Conservation (phyloP, 1,140 invertebrate genomes). For the Macrosteles quadrilineatus region DNA sequence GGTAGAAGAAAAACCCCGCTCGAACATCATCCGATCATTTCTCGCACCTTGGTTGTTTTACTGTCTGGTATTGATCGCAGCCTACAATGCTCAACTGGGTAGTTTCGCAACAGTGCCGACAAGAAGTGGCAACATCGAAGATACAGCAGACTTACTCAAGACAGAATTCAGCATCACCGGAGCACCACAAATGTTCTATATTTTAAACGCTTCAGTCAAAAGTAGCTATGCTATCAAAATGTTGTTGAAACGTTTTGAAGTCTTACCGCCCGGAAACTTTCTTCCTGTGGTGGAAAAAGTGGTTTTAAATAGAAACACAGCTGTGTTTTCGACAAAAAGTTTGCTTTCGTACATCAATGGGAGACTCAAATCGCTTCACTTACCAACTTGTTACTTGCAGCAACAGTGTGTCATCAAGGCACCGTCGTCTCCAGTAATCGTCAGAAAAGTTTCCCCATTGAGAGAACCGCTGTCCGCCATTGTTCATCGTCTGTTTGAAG, state of each 20-base stretch:
- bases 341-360: constrained; percentile 36
- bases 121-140: constrained; percentile 38
- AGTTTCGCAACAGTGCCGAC: constrained; percentile 44
- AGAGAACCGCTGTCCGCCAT: constrained; percentile 35
- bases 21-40: constrained; percentile 34
- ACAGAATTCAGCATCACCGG: constrained; percentile 40
- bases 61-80: constrained; percentile 40
- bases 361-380: constrained; percentile 28
- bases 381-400: constrained; percentile 34
- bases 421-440: constrained; percentile 39
- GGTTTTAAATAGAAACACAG: constrained; percentile 34
- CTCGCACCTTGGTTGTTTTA: constrained; percentile 41
- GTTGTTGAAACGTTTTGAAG: constrained; percentile 39
- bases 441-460: constrained; percentile 39
- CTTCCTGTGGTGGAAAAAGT: constrained; percentile 35
- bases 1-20: constrained; percentile 33
- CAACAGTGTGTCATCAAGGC: constrained; percentile 38
- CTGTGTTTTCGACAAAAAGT: constrained; percentile 40
- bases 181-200: constrained; percentile 41
- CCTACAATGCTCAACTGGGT: constrained; percentile 42
- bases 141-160: constrained; percentile 35
- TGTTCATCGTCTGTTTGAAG: constrained; percentile 38
- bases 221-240: constrained; percentile 35
- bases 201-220: constrained; percentile 41
- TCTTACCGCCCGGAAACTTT: constrained; percentile 39